Evolutionary conservation across 2,888 invertebrate genomes (phyloP).

Genomic region (Phymatocera aterrima): DNA sequence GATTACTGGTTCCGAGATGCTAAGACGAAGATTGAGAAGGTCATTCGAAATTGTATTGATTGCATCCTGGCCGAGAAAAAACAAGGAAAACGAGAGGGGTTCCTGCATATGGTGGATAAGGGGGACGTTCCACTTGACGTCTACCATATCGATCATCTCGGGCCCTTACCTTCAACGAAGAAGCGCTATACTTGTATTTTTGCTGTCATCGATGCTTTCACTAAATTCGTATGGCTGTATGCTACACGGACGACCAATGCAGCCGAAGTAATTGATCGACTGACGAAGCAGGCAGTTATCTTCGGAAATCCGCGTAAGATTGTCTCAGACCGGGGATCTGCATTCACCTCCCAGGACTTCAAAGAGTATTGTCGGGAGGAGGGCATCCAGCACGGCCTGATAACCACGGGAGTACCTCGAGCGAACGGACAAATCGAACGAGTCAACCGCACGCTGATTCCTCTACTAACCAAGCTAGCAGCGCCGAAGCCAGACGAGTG

Average conservation of each 20-base stretch:
- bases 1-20: constrained; percentile 46
- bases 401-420: constrained; percentile 52
- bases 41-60: constrained; percentile 50
- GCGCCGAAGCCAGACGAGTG: constrained; percentile 19
- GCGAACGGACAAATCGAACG: constrained; percentile 50
- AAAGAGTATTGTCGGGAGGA: constrained; percentile 63
- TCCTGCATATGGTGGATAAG: constrained; percentile 57
- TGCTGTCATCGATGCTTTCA: constrained; percentile 59
- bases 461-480: constrained; percentile 35
- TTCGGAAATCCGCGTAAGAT: constrained; percentile 56
- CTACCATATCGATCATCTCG: constrained; percentile 62
- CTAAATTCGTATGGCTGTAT: constrained; percentile 62
- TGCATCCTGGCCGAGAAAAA: constrained; percentile 58
- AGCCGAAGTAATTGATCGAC: constrained; percentile 54
- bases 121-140: constrained; percentile 57
- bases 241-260: constrained; percentile 57
- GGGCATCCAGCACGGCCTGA: constrained; percentile 60
- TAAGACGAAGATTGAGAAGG: constrained; percentile 17
- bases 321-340: constrained; percentile 54
- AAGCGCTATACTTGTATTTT: constrained; percentile 61
- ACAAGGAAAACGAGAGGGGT: constrained; percentile 59
- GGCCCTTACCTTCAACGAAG: constrained; percentile 60
- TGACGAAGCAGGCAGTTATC: constrained; percentile 52
- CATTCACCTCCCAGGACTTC: constrained; percentile 51
- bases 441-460: constrained; percentile 48